A percentile compares a stretch with the other conserved stretches of the same genome.
Evolutionary conservation across 2,888 invertebrate genomes (phyloP).

Genomic region (Charanyca ferruginea): DNA sequence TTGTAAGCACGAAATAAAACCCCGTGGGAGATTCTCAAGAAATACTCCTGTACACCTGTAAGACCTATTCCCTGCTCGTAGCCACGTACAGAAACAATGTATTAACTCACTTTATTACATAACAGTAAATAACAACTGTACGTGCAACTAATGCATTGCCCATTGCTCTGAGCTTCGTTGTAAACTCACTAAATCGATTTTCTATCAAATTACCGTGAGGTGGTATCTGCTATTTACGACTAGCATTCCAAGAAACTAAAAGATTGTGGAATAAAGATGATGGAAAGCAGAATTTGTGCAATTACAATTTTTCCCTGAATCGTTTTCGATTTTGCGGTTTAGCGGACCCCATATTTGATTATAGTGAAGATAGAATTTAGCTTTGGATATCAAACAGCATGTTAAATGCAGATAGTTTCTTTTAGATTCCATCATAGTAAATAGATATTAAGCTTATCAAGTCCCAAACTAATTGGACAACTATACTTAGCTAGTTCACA

Average conservation of each 20-base stretch:
- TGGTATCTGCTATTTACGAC: constrained; percentile 42
- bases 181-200: constrained; percentile 50
- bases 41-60: constrained; percentile 30
- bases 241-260: constrained; percentile 32
- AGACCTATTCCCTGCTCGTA: constrained; percentile 22
- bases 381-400: neutral
- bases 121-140: constrained; percentile 56
- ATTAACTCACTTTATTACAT: constrained; percentile 58
- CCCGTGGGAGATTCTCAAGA: constrained; percentile 27
- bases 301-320: constrained; percentile 7
- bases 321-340: constrained; percentile 8
- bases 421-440: too few relatives aligned
- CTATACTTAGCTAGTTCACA: constrained; percentile 36
- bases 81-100: constrained; percentile 55
- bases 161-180: constrained; percentile 34
- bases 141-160: constrained; percentile 48
- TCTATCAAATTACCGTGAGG: constrained; percentile 44
- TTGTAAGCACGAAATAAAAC: constrained; percentile 31
- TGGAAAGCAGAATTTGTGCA: neutral
- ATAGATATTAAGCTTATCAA: constrained; percentile 12
- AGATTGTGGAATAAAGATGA: constrained; percentile 12
- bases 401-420: neutral
- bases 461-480: constrained; percentile 51
- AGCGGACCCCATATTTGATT: neutral
- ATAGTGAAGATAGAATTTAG: neutral